Percentiles rank a stretch among this genome's conserved stretches.
phyloP scores from a whole-genome alignment of 92 coral and sea anemone species.

The Epizoanthus illoricatus region DNA sequence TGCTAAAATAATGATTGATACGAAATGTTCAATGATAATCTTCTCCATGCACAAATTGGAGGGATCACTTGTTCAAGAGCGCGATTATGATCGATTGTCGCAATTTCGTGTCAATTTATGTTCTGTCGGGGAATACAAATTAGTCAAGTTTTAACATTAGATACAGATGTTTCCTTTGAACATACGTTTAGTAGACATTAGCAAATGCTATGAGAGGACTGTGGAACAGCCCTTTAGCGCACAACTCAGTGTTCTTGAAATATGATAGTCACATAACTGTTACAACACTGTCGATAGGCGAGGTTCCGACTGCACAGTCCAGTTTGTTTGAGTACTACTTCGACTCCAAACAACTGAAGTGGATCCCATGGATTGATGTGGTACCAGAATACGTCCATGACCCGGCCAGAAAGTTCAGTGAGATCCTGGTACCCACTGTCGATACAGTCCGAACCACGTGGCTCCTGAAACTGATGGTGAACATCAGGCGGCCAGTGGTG shows the following conservation, averaged over 20 bases:
- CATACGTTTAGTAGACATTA: background rate
- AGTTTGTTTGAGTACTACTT: slow-evolving; percentile 90
- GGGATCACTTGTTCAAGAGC: no score
- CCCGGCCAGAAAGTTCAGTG: slow-evolving; percentile 92
- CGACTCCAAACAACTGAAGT: slow-evolving; percentile 78
- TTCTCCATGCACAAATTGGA: no score
- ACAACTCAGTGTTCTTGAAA: background rate
- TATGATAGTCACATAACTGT: background rate
- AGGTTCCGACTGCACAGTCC: slow-evolving; percentile 89
- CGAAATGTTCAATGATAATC: no score
- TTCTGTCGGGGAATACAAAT: no score
- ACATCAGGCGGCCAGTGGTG: slow-evolving; percentile 89
- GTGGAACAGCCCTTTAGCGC: background rate
- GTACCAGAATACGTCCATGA: slow-evolving; percentile 94
- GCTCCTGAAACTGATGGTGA: slow-evolving; percentile 95
- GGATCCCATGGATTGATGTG: slow-evolving; percentile 96
- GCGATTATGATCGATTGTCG: no score
- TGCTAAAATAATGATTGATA: no score
- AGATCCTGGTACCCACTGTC: slow-evolving; percentile 98
- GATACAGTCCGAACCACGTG: slow-evolving; percentile 99
- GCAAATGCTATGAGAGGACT: no score
- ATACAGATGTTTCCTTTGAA: background rate
- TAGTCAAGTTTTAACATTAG: no score
- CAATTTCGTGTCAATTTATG: no score
- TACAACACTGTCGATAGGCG: slow-evolving; percentile 55